A percentile compares a stretch with the other conserved stretches of the same genome.
Evolutionary conservation across 2,888 invertebrate genomes (phyloP).

Genomic region (Caenorhabditis sp.): DNA sequence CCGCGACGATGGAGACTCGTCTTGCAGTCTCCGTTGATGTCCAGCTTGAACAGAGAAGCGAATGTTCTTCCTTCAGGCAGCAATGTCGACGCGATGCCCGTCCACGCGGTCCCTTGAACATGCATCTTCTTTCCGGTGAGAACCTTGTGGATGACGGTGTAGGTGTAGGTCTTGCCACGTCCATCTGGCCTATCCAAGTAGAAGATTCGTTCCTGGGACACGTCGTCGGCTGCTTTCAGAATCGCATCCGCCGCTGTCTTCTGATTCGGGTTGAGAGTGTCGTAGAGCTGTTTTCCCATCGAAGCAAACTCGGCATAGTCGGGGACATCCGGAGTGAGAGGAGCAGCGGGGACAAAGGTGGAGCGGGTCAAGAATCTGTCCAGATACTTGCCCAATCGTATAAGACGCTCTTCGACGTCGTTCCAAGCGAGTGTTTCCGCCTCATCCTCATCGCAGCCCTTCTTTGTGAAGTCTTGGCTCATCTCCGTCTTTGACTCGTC

Average conservation of each 20-base stretch:
- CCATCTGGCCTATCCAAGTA: constrained; percentile 84
- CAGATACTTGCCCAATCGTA: no score
- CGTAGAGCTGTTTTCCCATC: no score
- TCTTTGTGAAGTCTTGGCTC: background rate
- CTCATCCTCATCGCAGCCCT: background rate
- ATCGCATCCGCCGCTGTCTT: constrained; percentile 3
- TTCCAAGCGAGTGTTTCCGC: constrained; percentile 34
- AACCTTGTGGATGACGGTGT: constrained; percentile 83
- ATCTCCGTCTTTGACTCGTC: background rate
- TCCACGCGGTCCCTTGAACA: constrained; percentile 48
- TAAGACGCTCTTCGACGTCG: constrained; percentile 2
- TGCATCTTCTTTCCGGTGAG: constrained; percentile 75
- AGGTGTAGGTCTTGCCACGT: constrained; percentile 84
- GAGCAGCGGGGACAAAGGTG: background rate
- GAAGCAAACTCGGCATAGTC: no score
- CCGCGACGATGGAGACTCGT: background rate
- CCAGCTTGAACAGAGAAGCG: constrained; percentile 42
- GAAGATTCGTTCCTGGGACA: constrained; percentile 46
- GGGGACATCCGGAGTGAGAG: no score
- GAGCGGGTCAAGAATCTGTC: background rate
- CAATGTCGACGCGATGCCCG: constrained; percentile 57
- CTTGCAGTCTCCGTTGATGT: constrained; percentile 20
- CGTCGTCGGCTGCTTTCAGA: background rate
- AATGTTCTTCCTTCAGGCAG: constrained; percentile 59
- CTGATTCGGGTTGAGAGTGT: constrained; percentile 46